These are phyloP conservation scores for Nudaria mundana DNA, from an alignment of 2,888 invertebrate genomes.

Conservation along the genomic window DNA sequence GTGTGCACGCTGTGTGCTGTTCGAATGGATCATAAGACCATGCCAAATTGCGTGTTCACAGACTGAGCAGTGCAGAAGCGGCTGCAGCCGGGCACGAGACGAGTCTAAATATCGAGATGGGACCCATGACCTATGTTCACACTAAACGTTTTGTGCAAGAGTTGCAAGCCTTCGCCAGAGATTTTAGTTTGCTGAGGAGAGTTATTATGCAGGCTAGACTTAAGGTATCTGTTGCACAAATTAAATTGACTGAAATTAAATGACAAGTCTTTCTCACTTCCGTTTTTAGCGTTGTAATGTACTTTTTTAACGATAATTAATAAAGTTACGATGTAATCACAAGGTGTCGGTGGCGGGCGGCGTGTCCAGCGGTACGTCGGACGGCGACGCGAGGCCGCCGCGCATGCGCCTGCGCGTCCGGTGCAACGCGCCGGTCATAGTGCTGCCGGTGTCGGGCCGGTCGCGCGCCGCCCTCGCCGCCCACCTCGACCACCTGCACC, in stretches of 20 bases:
- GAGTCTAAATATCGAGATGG: slow-evolving; percentile 89
- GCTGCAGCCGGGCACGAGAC: slow-evolving; percentile 81
- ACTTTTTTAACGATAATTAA: too few species aligned
- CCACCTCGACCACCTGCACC: slow-evolving; percentile 88
- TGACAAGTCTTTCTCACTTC: too few species aligned
- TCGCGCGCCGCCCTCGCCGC: slow-evolving; percentile 89
- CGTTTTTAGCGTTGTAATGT: too few species aligned
- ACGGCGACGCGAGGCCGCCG: slow-evolving; percentile 37
- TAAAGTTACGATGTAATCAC: too few species aligned
- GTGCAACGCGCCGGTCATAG: slow-evolving; percentile 88
- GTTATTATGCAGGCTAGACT: slow-evolving; percentile 87
- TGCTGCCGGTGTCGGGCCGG: slow-evolving; percentile 92
- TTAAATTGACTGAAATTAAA: too few species aligned
- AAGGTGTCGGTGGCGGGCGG: slow-evolving; percentile 31
- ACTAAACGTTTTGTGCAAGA: slow-evolving; percentile 96
- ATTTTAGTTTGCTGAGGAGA: slow-evolving; percentile 91
- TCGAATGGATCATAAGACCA: too few species aligned
- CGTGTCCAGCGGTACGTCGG: slow-evolving; percentile 12
- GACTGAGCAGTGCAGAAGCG: slow-evolving; percentile 72
- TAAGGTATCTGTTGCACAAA: slow-evolving; percentile 66
- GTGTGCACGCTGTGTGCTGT: too few species aligned
- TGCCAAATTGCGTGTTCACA: slow-evolving; percentile 27
- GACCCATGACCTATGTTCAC: slow-evolving; percentile 95
- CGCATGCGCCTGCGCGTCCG: slow-evolving; percentile 70
- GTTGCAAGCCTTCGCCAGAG: slow-evolving; percentile 91